phyloP scores from a whole-genome alignment of 2,113 vertebrate genomes.

The Erinaceus europaeus region DNA sequence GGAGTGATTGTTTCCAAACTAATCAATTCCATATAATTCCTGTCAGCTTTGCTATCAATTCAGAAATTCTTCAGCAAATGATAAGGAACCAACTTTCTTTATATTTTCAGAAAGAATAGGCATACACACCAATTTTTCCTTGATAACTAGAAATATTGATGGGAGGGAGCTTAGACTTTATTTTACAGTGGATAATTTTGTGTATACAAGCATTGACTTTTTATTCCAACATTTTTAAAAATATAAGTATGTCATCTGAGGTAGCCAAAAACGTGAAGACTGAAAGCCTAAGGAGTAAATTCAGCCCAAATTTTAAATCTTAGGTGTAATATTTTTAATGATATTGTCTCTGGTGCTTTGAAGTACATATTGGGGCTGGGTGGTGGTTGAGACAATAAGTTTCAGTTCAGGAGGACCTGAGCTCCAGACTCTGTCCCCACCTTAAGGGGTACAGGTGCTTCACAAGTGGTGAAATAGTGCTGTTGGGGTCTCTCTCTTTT shows the following conservation, averaged over 20 bases:
- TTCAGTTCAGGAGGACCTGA: no score
- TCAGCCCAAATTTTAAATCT: background rate
- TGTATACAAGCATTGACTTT: background rate
- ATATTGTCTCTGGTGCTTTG: no score
- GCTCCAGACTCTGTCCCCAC: no score
- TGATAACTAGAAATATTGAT: background rate
- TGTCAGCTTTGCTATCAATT: conserved; percentile 27
- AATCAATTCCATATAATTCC: conserved; percentile 81
- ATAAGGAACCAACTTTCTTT: background rate
- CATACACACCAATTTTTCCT: background rate
- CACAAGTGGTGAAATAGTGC: no score
- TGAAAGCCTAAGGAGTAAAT: background rate
- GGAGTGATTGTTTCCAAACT: conserved; percentile 83
- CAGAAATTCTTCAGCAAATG: conserved; percentile 13
- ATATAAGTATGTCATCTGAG: no score
- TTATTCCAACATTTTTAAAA: background rate
- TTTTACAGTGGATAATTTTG: background rate
- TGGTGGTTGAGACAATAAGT: no score
- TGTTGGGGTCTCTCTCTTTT: no score
- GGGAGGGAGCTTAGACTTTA: background rate
- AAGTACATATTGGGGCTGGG: no score
- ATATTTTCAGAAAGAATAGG: background rate
- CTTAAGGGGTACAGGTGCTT: no score
- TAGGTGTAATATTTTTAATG: background rate
- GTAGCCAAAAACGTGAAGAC: background rate